A percentile compares a stretch with the other conserved stretches of the same genome.
phyloP scores from a whole-genome alignment of 2,888 invertebrate genomes.

The Pegoplata infirma region DNA sequence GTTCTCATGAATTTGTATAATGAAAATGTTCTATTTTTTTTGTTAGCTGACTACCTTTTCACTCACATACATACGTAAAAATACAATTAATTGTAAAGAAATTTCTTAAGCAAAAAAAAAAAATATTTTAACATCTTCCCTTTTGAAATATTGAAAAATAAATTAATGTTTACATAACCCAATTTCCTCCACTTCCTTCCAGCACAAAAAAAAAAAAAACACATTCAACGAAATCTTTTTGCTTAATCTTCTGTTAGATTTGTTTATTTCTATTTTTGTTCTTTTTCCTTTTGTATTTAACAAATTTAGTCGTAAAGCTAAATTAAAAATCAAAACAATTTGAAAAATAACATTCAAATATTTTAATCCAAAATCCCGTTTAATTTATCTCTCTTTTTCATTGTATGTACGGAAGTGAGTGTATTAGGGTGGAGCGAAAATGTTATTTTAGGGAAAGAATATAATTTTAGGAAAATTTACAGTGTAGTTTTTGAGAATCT shows the following conservation, averaged over 20 bases:
- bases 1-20: too few species aligned
- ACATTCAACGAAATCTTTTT: not conserved
- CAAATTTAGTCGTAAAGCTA: conserved; percentile 18
- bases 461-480: too few species aligned
- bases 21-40: too few species aligned
- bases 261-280: not conserved
- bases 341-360: conserved; percentile 53
- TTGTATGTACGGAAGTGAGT: not conserved
- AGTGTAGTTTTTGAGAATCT: too few species aligned
- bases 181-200: not conserved
- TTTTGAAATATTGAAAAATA: too few species aligned
- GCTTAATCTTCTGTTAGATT: not conserved
- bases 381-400: conserved; percentile 34
- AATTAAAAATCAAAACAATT: conserved; percentile 57
- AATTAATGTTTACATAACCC: conserved; percentile 20
- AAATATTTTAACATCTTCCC: too few species aligned
- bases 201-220: not conserved
- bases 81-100: too few species aligned
- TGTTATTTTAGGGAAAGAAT: too few species aligned
- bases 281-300: not conserved
- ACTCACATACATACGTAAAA: too few species aligned
- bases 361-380: conserved; percentile 54
- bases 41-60: too few species aligned
- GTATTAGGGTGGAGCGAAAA: too few species aligned
- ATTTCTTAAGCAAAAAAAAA: too few species aligned